Conservation (phyloP, 2,888 invertebrate genomes). For the Mystacides longicornis region DNA sequence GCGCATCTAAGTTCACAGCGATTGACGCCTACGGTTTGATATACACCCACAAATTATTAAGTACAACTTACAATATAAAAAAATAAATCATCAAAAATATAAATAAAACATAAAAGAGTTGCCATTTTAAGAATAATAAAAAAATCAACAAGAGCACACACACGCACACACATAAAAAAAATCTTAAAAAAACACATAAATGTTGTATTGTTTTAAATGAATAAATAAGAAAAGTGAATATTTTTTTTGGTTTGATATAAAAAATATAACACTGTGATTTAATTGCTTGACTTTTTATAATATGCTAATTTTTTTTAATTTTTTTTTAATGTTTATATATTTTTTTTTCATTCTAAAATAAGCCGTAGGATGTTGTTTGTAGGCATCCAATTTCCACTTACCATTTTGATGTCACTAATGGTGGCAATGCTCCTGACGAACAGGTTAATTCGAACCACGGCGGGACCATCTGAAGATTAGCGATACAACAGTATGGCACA, state of each 20-base stretch:
- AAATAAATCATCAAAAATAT: too few species aligned
- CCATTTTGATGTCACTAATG: slow-evolving; percentile 99
- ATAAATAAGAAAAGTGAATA: neutral
- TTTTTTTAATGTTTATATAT: neutral
- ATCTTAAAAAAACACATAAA: neutral
- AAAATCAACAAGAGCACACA: slow-evolving; percentile 11
- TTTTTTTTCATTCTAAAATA: neutral
- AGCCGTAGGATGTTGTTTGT: neutral
- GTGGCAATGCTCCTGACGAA: slow-evolving; percentile 97
- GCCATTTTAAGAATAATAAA: neutral
- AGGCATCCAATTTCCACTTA: slow-evolving; percentile 53
- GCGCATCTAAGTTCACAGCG: slow-evolving; percentile 23
- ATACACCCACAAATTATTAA: slow-evolving; percentile 6
- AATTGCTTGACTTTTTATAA: neutral
- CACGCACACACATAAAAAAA: slow-evolving; percentile 4
- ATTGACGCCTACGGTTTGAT: slow-evolving; percentile 18
- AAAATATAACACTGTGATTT: neutral
- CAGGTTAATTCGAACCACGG: slow-evolving; percentile 95
- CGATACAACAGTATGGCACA: slow-evolving; percentile 25
- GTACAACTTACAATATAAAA: too few species aligned
- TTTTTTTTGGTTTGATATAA: neutral
- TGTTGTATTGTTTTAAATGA: neutral
- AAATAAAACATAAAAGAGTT: too few species aligned
- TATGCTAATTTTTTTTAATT: neutral
- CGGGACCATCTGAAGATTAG: slow-evolving; percentile 78